Percentiles rank a stretch among this genome's conserved stretches.
phyloP scores from a whole-genome alignment of 2,113 vertebrate species.

The Danio rerio region DNA sequence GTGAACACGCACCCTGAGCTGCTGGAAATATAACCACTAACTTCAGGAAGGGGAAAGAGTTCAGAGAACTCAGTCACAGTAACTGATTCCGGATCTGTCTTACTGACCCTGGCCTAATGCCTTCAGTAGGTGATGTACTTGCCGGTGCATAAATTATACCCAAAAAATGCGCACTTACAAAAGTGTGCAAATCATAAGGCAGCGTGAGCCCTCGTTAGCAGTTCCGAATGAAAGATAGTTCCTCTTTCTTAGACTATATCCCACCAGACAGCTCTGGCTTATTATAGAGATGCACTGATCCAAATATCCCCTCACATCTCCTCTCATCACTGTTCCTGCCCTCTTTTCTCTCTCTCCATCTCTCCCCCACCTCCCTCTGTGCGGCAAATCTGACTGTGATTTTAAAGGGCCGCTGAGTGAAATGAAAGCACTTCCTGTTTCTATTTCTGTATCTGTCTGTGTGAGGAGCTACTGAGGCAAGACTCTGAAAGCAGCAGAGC shows the following conservation, averaged over 20 bases:
- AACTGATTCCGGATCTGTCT: not conserved
- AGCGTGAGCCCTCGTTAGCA: conserved; percentile 42
- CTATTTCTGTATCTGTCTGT: conserved; percentile 58
- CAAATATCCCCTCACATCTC: conserved; percentile 52
- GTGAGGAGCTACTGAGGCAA: conserved; percentile 58
- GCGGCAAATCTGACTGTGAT: conserved; percentile 56
- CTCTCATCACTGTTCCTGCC: conserved; percentile 41
- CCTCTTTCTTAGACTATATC: conserved; percentile 57
- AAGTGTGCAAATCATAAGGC: conserved; percentile 25
- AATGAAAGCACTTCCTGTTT: conserved; percentile 61
- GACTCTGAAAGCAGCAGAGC: conserved; percentile 49
- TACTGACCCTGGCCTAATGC: not conserved
- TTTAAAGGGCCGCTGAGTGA: conserved; percentile 58
- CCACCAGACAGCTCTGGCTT: conserved; percentile 50
- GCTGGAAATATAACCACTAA: not conserved
- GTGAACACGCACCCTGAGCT: not conserved
- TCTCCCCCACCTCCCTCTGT: conserved; percentile 13
- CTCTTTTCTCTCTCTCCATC: conserved; percentile 18
- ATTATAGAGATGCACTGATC: conserved; percentile 57
- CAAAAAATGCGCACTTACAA: conserved; percentile 28
- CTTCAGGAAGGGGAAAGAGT: not conserved
- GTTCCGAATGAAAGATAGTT: conserved; percentile 39
- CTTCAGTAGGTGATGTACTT: not conserved
- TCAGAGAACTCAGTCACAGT: not conserved
- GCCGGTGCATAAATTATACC: not conserved